Base-by-base conservation (phyloP, 2,797 vertebrate genomes). In the Gorsachius magnificus region DNA sequence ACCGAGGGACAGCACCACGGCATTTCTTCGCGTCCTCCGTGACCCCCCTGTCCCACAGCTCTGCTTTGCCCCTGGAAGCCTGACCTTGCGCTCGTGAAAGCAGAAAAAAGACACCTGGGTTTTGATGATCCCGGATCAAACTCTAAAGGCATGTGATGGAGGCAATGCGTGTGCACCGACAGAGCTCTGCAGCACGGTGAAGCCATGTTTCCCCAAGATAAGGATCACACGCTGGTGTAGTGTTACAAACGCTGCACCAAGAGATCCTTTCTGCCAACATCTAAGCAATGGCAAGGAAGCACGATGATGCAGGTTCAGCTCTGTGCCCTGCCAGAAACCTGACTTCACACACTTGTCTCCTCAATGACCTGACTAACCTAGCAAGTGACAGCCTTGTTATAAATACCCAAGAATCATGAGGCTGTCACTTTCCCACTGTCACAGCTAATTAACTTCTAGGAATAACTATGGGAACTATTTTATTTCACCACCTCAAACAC, bases 391-490 rank as follows among this genome's bases (percentile, higher is more conserved):
- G 97, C 97, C 97, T 96, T 43, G 89, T 98, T 98, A 97, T 98
- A 98, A 98, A 98, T 98, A 97, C 60, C 97, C 92, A 96, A 93
- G 94, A 97, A 97, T 97, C 98, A 98, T 93, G 95, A 96, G 96
- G 96, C 87, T 98, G 98, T 98, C 97, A 97, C 97, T 98, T 99
- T 98, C 98, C 98, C 96, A 98, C 96, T 98, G 98, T 97, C 98
- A 98, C 96, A 98, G 97, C 86, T 98, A 98, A 97, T 98, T 98
- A 98, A 98, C 98, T 98, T 98, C 97, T 95, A 95, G 95, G 97
- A 97, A 97, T 98, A 98, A 97, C 95, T 95, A 98, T 98, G 98
- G 98, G 98, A 98, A 97, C 86, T 94, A 96, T 97, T 96, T 94
- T 95, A 98, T 96, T 94, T 97, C 46, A 43, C 96, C 97, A 97